Percentiles rank a stretch among this genome's conserved stretches.
Evolutionary conservation across 2,113 vertebrate genomes (phyloP).

Genomic region (Gymnocephalus cernua): DNA sequence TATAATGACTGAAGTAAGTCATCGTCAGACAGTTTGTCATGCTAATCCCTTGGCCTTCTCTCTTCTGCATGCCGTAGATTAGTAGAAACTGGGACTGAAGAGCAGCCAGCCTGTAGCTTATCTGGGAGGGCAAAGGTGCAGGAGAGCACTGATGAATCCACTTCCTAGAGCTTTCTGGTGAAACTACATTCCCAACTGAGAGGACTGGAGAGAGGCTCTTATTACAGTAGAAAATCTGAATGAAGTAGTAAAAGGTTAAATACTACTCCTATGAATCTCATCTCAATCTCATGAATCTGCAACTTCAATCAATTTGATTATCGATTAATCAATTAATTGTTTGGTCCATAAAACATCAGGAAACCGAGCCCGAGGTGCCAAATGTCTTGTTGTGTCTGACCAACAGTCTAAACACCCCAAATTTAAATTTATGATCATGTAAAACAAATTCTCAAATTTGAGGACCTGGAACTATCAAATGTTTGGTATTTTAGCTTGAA

Average conservation of each 20-base stretch:
- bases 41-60: conserved; percentile 54
- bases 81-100: conserved; percentile 51
- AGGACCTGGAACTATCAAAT: no score
- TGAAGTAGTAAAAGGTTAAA: background rate
- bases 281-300: no score
- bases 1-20: conserved; percentile 25
- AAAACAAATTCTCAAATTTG: no score
- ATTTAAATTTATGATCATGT: background rate
- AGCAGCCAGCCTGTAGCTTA: conserved; percentile 50
- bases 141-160: conserved; percentile 10
- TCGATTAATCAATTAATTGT: background rate
- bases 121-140: conserved; percentile 31
- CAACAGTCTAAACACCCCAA: background rate
- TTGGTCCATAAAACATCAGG: background rate
- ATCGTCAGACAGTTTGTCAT: conserved; percentile 27
- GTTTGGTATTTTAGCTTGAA: background rate
- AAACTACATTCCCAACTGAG: conserved; percentile 12
- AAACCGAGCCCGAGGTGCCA: background rate
- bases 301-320: background rate
- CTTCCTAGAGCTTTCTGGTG: background rate
- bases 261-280: no score
- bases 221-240: background rate
- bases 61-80: conserved; percentile 44
- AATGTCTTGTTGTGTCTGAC: background rate
- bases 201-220: background rate